Conservation (phyloP, 64 coral and sea anemone species). For the Dendrophyllia cribrosa region DNA sequence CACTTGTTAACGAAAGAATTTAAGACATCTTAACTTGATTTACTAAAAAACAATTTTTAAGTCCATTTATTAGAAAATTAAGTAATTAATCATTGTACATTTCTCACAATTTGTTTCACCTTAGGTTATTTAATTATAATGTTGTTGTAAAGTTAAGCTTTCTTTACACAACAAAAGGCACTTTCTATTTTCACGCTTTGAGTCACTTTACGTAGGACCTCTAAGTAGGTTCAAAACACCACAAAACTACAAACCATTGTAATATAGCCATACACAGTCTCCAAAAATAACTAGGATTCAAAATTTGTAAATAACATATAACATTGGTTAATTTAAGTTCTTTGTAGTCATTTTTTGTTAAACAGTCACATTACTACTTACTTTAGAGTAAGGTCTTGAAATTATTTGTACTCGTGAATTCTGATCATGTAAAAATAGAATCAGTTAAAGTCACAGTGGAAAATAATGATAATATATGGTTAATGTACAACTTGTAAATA, state of each 20-base stretch:
- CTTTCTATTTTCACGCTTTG: too few species aligned
- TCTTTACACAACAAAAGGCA: neutral
- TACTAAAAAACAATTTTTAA: constrained; percentile 1
- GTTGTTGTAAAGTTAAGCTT: neutral
- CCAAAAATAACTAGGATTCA: neutral
- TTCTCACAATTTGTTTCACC: neutral
- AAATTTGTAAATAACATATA: constrained; percentile 18
- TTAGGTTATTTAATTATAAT: neutral
- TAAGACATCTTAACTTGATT: neutral
- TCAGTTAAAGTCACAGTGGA: constrained; percentile 22
- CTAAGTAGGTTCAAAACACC: too few species aligned
- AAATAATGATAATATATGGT: constrained; percentile 42
- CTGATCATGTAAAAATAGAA: neutral
- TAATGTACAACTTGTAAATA: constrained; percentile 56
- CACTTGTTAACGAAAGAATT: neutral
- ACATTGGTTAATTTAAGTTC: constrained; percentile 26
- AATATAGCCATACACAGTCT: neutral
- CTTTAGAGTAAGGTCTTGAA: constrained; percentile 5
- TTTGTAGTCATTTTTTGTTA: neutral
- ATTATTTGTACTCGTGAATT: neutral
- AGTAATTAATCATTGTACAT: neutral
- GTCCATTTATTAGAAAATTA: neutral
- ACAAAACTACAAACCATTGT: too few species aligned
- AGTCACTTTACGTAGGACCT: neutral
- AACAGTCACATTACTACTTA: neutral